Evolutionary conservation across 2,797 vertebrate genomes (phyloP), one percentile per base, ranked within the genome.

Genomic region (Coregonus suidteri): DNA sequence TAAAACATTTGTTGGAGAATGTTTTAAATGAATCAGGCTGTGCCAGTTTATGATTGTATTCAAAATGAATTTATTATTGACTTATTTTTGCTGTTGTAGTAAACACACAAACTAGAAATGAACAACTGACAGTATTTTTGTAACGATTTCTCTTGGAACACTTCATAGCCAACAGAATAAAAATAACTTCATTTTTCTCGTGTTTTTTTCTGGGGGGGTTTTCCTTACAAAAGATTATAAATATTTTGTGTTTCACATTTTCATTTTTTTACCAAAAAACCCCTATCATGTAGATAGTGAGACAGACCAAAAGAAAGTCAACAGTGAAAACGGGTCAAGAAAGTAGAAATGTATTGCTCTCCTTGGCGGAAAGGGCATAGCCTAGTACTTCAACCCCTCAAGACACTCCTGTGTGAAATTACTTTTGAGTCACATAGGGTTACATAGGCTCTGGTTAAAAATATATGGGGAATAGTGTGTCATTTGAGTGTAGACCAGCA

Each of bases 131-230:
- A 95, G 94, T 94, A 93, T 95, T 95, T 95, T 84, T 84, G 81
- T 94, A 95, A 95, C 88, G 85, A 93, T 91, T 94, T 95, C 93
- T 94, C 92, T 70, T 83, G 91, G 94, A 94, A 84, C 70, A 74
- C 92, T 94, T 94, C 93, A 94, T 95, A 94, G 94, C 93, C 94
- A 98, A 98, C 95, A 97, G 96, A 98, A 98, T 96, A 98, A 98
- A 99, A 97, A 93, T 96, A 95, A 96, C 95, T 95, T 95, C 93
- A 93, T 95, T 95, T 95, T 95, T 92, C 82, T 95, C 51, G 31
- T 92, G 1, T 76, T 80, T 89, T 90, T 86, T 81, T 89, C 92
- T 94, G 41, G 41, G 41, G 41, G 31, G 41, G 41, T 95, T 94
- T 88, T 88, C 83, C 84, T 91, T 95, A 94, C 88, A 95, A 95